A percentile compares a stretch with the other conserved stretches of the same genome.
Evolutionary conservation across 30 jellyfish, hydroid and myxozoan genomes (phyloP).

Genomic region (Catostylus mosaicus): DNA sequence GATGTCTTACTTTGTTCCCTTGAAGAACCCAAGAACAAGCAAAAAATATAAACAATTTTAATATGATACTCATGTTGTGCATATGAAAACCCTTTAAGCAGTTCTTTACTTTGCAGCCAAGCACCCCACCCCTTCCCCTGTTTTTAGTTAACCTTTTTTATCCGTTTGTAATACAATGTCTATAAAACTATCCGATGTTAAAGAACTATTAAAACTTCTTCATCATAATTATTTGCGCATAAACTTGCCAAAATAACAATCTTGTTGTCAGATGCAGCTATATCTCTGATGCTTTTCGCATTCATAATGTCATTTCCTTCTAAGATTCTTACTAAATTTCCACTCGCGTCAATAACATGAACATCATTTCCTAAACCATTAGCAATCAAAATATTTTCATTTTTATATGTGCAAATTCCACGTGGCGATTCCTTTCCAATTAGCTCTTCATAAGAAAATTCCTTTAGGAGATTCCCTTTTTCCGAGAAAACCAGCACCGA

Average conservation of each 20-base stretch:
- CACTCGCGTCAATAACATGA: neutral
- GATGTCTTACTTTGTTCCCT: too few species aligned
- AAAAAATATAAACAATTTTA: too few species aligned
- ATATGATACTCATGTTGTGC: too few species aligned
- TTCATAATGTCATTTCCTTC: neutral
- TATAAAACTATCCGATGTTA: neutral
- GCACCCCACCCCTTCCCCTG: too few species aligned
- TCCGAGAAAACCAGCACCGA: constrained; percentile 13
- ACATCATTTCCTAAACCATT: constrained; percentile 14
- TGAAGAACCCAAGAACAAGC: too few species aligned
- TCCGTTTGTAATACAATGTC: too few species aligned
- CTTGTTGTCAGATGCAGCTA: neutral
- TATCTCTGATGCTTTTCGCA: neutral
- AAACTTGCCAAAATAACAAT: neutral
- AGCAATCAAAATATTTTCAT: constrained; percentile 4
- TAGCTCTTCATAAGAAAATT: neutral
- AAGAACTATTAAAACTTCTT: constrained; percentile 2
- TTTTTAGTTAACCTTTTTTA: too few species aligned
- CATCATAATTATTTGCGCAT: neutral
- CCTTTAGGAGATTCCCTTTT: constrained; percentile 18
- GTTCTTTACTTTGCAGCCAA: too few species aligned
- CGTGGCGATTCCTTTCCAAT: constrained; percentile 29
- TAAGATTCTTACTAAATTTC: neutral
- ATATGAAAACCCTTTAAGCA: too few species aligned
- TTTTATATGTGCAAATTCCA: constrained; percentile 10